Evolutionary conservation across 2,888 invertebrate species (phyloP).

Genomic region (Carpatolechia fugitivella): DNA sequence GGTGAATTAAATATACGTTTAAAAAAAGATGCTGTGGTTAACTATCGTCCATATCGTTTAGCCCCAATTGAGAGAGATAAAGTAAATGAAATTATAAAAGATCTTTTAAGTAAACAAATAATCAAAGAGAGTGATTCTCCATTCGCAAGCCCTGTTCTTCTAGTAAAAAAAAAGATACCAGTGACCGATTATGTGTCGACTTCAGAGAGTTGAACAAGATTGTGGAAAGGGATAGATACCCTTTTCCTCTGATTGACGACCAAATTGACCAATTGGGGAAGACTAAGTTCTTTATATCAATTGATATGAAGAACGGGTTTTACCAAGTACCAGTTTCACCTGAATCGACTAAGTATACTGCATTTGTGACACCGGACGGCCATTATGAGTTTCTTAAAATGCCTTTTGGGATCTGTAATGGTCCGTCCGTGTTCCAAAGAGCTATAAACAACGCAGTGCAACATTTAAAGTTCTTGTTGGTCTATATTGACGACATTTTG

Average conservation of each 20-base stretch:
- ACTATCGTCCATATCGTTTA: conserved; percentile 26
- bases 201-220: too few species aligned
- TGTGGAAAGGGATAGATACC: too few species aligned
- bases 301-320: conserved; percentile 25
- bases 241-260: neutral
- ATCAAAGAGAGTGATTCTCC: conserved; percentile 26
- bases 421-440: conserved; percentile 25
- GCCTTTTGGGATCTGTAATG: conserved; percentile 28
- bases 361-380: conserved; percentile 23
- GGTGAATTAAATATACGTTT: conserved; percentile 20
- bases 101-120: conserved; percentile 22
- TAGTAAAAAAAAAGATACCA: conserved; percentile 27
- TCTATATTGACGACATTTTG: conserved; percentile 25
- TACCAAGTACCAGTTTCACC: conserved; percentile 20
- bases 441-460: conserved; percentile 22
- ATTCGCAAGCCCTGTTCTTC: conserved; percentile 26
- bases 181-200: too few species aligned
- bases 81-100: conserved; percentile 21
- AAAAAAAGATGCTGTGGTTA: conserved; percentile 13
- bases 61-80: conserved; percentile 25
- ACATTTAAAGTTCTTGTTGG: conserved; percentile 22
- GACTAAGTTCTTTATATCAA: conserved; percentile 20
- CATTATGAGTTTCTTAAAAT: conserved; percentile 27
- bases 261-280: conserved; percentile 25
- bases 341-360: conserved; percentile 21